Conservation (phyloP, 2,797 vertebrate species). For the Moxostoma hubbsi region DNA sequence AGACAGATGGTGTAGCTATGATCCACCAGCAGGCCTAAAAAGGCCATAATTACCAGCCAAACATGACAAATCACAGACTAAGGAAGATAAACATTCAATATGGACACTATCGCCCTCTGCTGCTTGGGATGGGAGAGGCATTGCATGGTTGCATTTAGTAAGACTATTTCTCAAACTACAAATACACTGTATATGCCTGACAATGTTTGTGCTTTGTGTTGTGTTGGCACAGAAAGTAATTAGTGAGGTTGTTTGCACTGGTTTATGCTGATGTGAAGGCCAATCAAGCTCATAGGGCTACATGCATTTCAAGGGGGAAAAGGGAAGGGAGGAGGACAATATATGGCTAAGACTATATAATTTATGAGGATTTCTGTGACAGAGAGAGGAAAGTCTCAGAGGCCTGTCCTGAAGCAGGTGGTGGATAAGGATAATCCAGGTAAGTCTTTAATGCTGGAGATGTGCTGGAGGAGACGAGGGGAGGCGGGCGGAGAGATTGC, state of each 20-base stretch:
- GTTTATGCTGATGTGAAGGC: neutral
- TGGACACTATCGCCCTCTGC: conserved; percentile 44
- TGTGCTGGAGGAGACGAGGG: conserved; percentile 64
- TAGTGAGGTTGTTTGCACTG: neutral
- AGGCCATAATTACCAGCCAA: no score
- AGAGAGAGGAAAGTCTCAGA: conserved; percentile 9
- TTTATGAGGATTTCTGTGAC: neutral
- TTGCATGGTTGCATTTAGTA: neutral
- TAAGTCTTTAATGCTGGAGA: conserved; percentile 82
- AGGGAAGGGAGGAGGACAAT: neutral
- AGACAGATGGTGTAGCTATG: no score
- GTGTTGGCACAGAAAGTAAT: neutral
- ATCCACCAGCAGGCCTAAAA: no score
- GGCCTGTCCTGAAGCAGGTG: conserved; percentile 78
- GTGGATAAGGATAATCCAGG: conserved; percentile 84
- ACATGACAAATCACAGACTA: no score
- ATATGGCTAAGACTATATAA: neutral
- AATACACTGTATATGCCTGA: neutral
- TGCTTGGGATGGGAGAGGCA: conserved; percentile 32
- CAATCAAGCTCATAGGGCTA: neutral
- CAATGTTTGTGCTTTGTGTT: neutral
- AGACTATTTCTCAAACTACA: neutral
- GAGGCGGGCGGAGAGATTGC: conserved; percentile 65
- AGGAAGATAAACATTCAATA: neutral
- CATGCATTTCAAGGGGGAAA: neutral